Conservation (phyloP, 2,888 invertebrate species). For the Drosophila diplacantha region DNA sequence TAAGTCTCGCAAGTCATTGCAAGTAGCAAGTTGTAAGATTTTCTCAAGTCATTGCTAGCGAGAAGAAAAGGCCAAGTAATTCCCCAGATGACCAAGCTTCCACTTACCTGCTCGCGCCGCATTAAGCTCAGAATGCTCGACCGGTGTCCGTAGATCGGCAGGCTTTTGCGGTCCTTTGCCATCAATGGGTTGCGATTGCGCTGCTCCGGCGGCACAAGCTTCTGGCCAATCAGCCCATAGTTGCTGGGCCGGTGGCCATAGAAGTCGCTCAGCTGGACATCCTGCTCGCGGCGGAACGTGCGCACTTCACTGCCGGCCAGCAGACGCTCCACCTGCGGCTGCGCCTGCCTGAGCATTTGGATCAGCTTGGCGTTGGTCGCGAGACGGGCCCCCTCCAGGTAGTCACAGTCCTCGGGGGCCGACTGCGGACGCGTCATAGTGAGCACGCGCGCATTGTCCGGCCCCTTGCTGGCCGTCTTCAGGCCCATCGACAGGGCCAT, state of each 20-base stretch:
- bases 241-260: background rate
- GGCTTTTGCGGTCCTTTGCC: constrained; percentile 49
- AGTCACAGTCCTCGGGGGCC: background rate
- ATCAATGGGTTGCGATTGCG: constrained; percentile 36
- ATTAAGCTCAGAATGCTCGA: constrained; percentile 52
- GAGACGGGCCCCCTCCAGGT: background rate
- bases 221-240: constrained; percentile 32
- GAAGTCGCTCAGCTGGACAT: too few species aligned
- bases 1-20: background rate
- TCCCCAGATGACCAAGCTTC: background rate
- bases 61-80: background rate
- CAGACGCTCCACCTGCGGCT: background rate
- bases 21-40: too few species aligned
- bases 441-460: constrained; percentile 53
- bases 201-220: constrained; percentile 60
- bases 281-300: background rate
- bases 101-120: constrained; percentile 50
- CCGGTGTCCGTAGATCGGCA: constrained; percentile 69
- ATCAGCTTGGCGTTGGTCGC: background rate
- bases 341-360: background rate
- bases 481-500: constrained; percentile 61
- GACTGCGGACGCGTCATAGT: constrained; percentile 51
- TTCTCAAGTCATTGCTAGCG: background rate
- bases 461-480: constrained; percentile 62
- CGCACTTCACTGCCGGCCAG: background rate